Percentiles rank a stretch among this genome's conserved stretches.
phyloP scores from a whole-genome alignment of 2,797 vertebrate species.

The Cottoperca gobio region DNA sequence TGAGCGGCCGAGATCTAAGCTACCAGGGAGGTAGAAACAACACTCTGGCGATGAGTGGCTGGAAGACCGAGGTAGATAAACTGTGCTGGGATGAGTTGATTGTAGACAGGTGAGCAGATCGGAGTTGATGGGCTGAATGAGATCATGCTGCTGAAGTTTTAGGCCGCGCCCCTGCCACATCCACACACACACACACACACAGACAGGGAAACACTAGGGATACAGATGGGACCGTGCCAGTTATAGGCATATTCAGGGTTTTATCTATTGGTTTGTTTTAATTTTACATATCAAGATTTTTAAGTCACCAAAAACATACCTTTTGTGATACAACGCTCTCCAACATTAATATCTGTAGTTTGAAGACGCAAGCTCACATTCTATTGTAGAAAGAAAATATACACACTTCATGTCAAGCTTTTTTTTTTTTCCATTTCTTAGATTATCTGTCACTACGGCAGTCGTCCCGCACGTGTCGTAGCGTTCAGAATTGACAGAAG shows the following conservation, averaged over 20 bases:
- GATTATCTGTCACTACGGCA: constrained; percentile 8
- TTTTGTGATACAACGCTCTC: neutral
- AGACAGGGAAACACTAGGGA: too few relatives aligned
- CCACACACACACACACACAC: too few relatives aligned
- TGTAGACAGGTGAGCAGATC: too few relatives aligned
- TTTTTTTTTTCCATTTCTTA: neutral
- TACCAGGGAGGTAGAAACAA: too few relatives aligned
- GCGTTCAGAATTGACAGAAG: neutral
- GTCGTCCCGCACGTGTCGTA: neutral
- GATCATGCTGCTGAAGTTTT: too few relatives aligned
- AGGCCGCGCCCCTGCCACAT: too few relatives aligned
- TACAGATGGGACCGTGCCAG: too few relatives aligned
- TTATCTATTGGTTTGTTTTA: neutral
- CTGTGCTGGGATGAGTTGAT: too few relatives aligned
- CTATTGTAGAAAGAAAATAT: neutral
- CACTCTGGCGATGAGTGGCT: too few relatives aligned
- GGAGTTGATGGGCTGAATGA: too few relatives aligned
- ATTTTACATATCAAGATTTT: neutral
- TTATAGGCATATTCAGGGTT: neutral
- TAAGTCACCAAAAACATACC: neutral
- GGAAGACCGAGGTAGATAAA: too few relatives aligned
- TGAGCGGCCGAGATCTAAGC: too few relatives aligned
- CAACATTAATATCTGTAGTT: neutral
- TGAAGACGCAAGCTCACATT: neutral
- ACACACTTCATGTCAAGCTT: neutral